Base-by-base conservation (phyloP, 1,140 invertebrate species). In the Penaeus indicus region DNA sequence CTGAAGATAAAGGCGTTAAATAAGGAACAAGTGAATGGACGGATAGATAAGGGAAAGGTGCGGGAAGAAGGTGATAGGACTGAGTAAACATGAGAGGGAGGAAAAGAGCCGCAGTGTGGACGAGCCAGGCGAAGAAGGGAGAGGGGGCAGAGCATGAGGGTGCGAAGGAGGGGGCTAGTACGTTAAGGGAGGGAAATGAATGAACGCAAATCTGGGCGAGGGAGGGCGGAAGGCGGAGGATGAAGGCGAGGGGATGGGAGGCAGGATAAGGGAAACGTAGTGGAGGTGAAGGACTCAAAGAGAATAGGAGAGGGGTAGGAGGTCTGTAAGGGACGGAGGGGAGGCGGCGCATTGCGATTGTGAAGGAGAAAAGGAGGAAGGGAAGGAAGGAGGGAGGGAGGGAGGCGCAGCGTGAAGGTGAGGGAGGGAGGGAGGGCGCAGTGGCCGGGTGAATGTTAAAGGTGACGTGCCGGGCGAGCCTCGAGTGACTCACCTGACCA, bases 391-490 rank as follows among this genome's bases (percentile, higher is more conserved):
- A 75, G 72, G 25, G 72, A 27, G 72, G 72, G n/a, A 32, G 42
- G 72, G 72, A 38, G 25, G 25, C n/a, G 72, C 72, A 75, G 72
- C 72, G 72, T 75, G 21, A 38, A 18, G 72, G 72, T 75, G 72
- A 38, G 27, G 72, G 72, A 32, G 72, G 72, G 21, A 32, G n/a
- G 72, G n/a, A 27, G 42, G 72, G 72, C 72, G 72, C 27, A 38
- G 27, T 75, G 72, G 72, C 72, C 27, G 72, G 72, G 27, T 75
- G 72, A 75, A 38, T 38, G 42, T 75, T 75, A 75, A 75, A 75
- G 72, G 72, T 75, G 72, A 75, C 72, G 25, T 75, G 72, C 72
- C 72, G 72, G n/a, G 72, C 27, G 72, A 75, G 72, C 72, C 72
- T 54, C 72, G 72, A 16, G 72, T 32, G 72, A 75, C 72, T 75